Evolutionary conservation across 2,888 invertebrate species (phyloP).

Genomic region (Tetanocera ferruginea): DNA sequence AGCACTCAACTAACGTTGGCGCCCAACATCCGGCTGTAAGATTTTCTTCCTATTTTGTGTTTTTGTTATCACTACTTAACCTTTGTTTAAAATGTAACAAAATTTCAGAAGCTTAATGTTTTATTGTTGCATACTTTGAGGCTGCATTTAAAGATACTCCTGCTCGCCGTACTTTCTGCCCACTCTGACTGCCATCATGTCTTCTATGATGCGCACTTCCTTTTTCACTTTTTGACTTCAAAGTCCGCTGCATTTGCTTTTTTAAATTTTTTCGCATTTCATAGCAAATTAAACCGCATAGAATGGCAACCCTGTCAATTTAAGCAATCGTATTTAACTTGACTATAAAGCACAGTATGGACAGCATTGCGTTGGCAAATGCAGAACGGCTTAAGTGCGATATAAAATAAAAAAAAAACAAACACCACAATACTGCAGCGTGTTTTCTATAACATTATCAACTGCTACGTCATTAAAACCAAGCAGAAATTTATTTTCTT

Average conservation of each 20-base stretch:
- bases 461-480: slow-evolving; percentile 14
- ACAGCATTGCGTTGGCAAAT: neutral
- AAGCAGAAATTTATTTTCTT: neutral
- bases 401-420: neutral
- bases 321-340: neutral
- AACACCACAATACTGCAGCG: neutral
- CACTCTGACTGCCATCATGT: neutral
- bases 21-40: neutral
- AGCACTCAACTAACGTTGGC: neutral
- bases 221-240: slow-evolving; percentile 34
- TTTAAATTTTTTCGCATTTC: slow-evolving; percentile 3
- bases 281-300: slow-evolving; percentile 19
- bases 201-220: slow-evolving; percentile 37
- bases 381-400: neutral
- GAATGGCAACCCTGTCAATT: slow-evolving; percentile 21
- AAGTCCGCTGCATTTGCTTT: slow-evolving; percentile 9
- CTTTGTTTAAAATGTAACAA: slow-evolving; percentile 32
- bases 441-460: neutral
- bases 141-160: slow-evolving; percentile 31
- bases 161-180: neutral
- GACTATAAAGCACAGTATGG: neutral
- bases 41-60: neutral
- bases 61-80: neutral
- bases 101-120: neutral
- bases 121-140: slow-evolving; percentile 36